Evolutionary conservation across 1,140 invertebrate genomes (phyloP).

Genomic region (Thaumetopoea pityocampa): DNA sequence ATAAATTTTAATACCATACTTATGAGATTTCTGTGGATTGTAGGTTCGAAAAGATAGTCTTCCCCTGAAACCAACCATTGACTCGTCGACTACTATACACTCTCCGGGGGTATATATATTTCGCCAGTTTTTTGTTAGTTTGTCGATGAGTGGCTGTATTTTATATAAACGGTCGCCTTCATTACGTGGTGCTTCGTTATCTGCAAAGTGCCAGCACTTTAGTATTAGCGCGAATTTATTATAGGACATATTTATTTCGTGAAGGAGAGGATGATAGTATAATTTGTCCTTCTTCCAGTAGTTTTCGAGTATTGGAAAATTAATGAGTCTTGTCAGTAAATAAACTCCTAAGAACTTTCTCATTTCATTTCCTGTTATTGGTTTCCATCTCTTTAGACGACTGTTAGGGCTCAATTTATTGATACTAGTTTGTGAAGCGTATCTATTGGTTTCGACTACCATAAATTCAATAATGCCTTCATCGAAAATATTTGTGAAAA

Average conservation of each 20-base stretch:
- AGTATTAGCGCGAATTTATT: conserved; percentile 10
- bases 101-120: conserved; percentile 9
- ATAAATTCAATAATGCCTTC: conserved; percentile 5
- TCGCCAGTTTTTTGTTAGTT: conserved; percentile 7
- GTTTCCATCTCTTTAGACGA: conserved; percentile 3
- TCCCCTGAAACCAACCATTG: conserved; percentile 12
- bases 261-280: conserved; percentile 15
- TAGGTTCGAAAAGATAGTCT: conserved; percentile 8
- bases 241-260: conserved; percentile 15
- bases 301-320: conserved; percentile 8
- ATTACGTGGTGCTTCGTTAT: conserved; percentile 10
- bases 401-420: conserved; percentile 2
- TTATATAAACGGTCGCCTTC: conserved; percentile 12
- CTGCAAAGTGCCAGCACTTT: conserved; percentile 14
- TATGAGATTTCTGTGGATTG: conserved; percentile 7
- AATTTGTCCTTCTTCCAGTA: conserved; percentile 13
- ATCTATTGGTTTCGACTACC: conserved; percentile 6
- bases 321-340: conserved; percentile 7
- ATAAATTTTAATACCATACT: conserved; percentile 19
- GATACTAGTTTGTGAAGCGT: conserved; percentile 1
- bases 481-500: conserved; percentile 1
- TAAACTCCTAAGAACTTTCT: conserved; percentile 7
- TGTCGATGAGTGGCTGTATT: conserved; percentile 12
- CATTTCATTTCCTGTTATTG: neutral
- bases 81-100: conserved; percentile 11